Conservation (phyloP, 2,888 invertebrate genomes). For the Drosophila conformis region DNA sequence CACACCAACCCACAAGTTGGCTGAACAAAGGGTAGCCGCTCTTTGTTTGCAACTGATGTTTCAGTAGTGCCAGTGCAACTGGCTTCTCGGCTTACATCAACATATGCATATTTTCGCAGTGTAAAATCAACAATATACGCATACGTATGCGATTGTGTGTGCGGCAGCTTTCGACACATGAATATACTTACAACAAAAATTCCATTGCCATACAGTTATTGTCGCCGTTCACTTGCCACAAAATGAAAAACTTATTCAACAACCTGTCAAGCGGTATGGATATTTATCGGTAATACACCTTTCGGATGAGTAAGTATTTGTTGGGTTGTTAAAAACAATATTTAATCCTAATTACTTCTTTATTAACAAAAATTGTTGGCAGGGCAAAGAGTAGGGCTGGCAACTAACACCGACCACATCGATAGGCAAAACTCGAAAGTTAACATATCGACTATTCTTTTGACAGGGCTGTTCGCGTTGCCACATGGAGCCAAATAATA, state of each 20-base stretch:
- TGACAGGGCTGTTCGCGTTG: constrained; percentile 23
- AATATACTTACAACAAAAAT: constrained; percentile 84
- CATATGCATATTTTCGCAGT: constrained; percentile 9
- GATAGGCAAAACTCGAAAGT: constrained; percentile 23
- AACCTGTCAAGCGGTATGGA: constrained; percentile 9
- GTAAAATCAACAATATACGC: constrained; percentile 25
- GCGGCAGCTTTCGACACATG: constrained; percentile 10
- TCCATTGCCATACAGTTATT: constrained; percentile 80
- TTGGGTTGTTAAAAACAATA: constrained; percentile 9
- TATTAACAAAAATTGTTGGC: constrained; percentile 55
- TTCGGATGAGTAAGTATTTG: neutral
- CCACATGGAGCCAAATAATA: constrained; percentile 19
- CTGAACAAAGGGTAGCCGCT: constrained; percentile 47
- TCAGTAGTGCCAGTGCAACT: constrained; percentile 26
- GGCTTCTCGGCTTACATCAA: constrained; percentile 23
- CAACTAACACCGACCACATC: constrained; percentile 34
- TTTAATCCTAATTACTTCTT: constrained; percentile 22
- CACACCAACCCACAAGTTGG: constrained; percentile 39
- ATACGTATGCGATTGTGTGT: constrained; percentile 11
- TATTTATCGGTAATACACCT: constrained; percentile 8
- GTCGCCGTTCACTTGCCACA: constrained; percentile 45
- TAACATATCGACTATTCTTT: constrained; percentile 11
- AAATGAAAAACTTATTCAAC: constrained; percentile 7
- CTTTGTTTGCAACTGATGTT: constrained; percentile 46
- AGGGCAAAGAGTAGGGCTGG: constrained; percentile 49